Percentiles rank a stretch among this genome's conserved stretches.
Evolutionary conservation across 1,140 invertebrate genomes (phyloP).

Genomic region (Drosophila prosaltans): DNA sequence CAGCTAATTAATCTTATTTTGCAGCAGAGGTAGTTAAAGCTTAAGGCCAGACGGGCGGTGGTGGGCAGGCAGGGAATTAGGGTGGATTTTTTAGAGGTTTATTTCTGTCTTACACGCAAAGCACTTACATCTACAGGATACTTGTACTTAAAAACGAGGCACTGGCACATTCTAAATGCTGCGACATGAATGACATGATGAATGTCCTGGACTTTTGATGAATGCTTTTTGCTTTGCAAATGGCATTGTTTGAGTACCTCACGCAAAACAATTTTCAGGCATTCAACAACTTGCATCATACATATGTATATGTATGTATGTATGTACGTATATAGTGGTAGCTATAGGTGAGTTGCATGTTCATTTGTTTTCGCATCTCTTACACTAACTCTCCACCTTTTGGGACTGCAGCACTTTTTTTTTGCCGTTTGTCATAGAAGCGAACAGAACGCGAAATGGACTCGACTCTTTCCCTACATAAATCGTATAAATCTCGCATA

Average conservation of each 20-base stretch:
- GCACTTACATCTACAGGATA: constrained; percentile 5
- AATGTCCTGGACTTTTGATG: constrained; percentile 73
- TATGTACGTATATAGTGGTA: too few relatives aligned
- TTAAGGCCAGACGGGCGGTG: background rate
- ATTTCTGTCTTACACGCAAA: constrained; percentile 7
- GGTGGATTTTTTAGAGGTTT: background rate
- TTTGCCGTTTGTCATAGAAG: constrained; percentile 69
- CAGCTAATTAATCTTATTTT: constrained; percentile 76
- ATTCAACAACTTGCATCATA: constrained; percentile 5
- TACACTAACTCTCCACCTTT: constrained; percentile 16
- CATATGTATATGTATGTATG: too few relatives aligned
- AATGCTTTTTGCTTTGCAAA: constrained; percentile 44
- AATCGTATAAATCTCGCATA: constrained; percentile 47
- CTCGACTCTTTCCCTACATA: constrained; percentile 7
- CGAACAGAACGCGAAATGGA: constrained; percentile 4
- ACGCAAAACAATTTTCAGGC: constrained; percentile 72
- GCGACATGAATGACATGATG: constrained; percentile 76
- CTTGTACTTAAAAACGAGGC: constrained; percentile 49
- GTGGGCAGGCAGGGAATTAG: too few relatives aligned
- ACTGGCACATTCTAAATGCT: constrained; percentile 66
- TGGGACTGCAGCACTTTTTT: background rate
- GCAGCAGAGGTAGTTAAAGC: constrained; percentile 11
- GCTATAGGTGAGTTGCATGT: constrained; percentile 45
- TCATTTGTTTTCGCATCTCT: constrained; percentile 59
- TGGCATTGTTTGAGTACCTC: constrained; percentile 17